Percentiles rank a stretch among this genome's conserved stretches.
Conservation (phyloP, 2,113 vertebrate genomes). For the Rhipidura dahli region DNA sequence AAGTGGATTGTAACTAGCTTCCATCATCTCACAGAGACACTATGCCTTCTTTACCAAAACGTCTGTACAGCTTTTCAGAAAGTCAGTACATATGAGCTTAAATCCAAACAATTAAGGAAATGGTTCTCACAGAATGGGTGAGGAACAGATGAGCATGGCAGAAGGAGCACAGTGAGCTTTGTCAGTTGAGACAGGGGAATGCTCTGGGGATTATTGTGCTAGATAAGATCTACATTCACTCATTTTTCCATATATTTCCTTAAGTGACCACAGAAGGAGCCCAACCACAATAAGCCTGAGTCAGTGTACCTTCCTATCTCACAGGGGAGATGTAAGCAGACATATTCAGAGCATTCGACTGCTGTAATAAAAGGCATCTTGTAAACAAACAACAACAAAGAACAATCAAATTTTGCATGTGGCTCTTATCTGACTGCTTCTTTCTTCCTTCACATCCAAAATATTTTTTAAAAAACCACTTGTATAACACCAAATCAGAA, state of each 20-base stretch:
- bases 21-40: neutral
- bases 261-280: neutral
- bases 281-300: neutral
- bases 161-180: conserved; percentile 12
- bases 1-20: neutral
- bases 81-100: neutral
- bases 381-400: neutral
- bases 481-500: neutral
- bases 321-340: neutral
- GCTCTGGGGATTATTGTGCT: neutral
- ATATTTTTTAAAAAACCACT: neutral
- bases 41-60: neutral
- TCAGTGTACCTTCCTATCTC: neutral
- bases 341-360: neutral
- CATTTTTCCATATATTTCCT: neutral
- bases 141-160: conserved; percentile 8
- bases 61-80: neutral
- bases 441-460: neutral
- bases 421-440: neutral
- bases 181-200: neutral
- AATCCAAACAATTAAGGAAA: conserved; percentile 20
- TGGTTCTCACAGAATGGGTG: neutral
- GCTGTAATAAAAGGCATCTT: neutral
- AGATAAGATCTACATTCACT: neutral
- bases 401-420: neutral